These are phyloP conservation scores for Electrophaes corylata DNA, from an alignment of 2,888 invertebrate species.

Conservation along the genomic window DNA sequence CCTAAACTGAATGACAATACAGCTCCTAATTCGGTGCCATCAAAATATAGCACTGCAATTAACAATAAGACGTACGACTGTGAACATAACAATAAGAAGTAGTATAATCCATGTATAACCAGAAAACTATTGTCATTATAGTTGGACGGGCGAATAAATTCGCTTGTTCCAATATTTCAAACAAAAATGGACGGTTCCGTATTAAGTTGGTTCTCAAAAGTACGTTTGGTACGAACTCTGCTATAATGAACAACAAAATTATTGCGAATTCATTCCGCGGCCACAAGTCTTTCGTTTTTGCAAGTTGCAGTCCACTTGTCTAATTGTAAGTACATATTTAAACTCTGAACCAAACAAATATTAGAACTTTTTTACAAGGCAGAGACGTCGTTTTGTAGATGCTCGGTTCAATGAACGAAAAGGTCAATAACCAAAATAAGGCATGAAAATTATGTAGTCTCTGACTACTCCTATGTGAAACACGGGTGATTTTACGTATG, in stretches of 20 bases:
- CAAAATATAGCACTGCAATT: not conserved
- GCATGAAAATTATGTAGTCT: no score
- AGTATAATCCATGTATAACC: not conserved
- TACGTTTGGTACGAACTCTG: not conserved
- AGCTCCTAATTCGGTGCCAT: not conserved
- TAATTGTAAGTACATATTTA: no score
- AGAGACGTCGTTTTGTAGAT: no score
- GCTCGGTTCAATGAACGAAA: no score
- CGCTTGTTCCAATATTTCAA: slow-evolving; percentile 31
- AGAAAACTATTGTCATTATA: slow-evolving; percentile 24
- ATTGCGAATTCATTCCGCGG: slow-evolving; percentile 6
- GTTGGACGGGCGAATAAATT: slow-evolving; percentile 50
- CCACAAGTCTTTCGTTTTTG: not conserved
- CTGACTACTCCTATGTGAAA: no score
- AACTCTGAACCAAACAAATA: no score
- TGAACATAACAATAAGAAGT: not conserved
- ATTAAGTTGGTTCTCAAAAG: not conserved
- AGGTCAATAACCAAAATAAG: no score
- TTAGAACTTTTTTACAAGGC: no score
- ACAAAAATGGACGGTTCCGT: slow-evolving; percentile 16
- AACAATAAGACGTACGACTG: not conserved
- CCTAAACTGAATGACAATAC: not conserved
- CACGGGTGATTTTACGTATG: no score
- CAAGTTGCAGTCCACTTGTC: not conserved
- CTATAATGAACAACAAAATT: not conserved